Percentiles rank a stretch among this genome's conserved stretches.
Conservation (phyloP, 2,888 invertebrate species). For the Folsomia manolachei region DNA sequence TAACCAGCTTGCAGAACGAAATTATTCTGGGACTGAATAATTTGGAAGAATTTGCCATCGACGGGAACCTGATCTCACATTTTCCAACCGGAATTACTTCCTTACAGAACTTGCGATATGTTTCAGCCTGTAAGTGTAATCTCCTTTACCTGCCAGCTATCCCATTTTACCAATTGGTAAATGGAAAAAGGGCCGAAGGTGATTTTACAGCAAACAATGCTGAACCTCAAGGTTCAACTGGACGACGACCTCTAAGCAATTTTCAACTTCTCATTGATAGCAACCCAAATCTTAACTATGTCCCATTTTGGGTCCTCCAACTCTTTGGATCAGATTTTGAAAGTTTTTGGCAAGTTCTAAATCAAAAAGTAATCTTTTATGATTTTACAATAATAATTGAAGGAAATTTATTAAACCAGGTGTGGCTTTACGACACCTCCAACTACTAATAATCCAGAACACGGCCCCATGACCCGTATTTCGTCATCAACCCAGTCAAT, state of each 20-base stretch:
- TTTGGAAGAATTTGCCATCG: conserved; percentile 44
- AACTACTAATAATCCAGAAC: neutral
- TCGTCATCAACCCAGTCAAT: too few relatives aligned
- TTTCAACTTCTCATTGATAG: conserved; percentile 45
- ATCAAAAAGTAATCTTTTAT: conserved; percentile 6
- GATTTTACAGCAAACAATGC: neutral
- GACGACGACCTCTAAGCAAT: conserved; percentile 7
- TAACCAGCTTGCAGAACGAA: conserved; percentile 28
- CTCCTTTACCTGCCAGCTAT: conserved; percentile 41
- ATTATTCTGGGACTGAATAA: conserved; percentile 33
- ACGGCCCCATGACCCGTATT: too few relatives aligned
- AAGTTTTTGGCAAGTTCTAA: conserved; percentile 44
- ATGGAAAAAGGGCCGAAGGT: conserved; percentile 6
- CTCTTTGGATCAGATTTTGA: conserved; percentile 36
- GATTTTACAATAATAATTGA: neutral
- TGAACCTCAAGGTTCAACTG: neutral
- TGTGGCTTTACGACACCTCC: conserved; percentile 22
- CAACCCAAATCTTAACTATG: conserved; percentile 44
- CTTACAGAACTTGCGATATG: conserved; percentile 33
- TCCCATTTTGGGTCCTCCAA: conserved; percentile 45
- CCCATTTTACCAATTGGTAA: conserved; percentile 38
- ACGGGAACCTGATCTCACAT: conserved; percentile 41
- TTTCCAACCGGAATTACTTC: conserved; percentile 36
- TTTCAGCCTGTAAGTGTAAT: conserved; percentile 47
- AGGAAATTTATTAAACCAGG: conserved; percentile 9